Evolutionary conservation across 23 tunicate species (phyloP).

Genomic region (Styela clava): DNA sequence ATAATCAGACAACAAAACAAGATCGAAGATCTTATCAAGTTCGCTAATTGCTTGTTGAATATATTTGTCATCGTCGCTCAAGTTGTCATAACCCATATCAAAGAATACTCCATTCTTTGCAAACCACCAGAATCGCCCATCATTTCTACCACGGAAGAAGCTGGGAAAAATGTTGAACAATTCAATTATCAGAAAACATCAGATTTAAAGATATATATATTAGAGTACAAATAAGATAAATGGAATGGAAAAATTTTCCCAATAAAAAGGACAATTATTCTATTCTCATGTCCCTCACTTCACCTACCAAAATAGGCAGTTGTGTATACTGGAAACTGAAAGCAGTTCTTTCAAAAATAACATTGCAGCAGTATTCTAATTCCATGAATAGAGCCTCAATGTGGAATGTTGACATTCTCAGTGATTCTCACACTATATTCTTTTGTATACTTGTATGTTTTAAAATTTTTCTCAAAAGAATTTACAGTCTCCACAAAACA

Average conservation of each 20-base stretch:
- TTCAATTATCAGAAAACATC: not conserved
- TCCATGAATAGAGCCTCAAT: no score
- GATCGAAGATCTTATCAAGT: conserved; percentile 40
- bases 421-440: no score
- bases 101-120: conserved; percentile 57
- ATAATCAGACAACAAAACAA: conserved; percentile 64
- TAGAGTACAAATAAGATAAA: no score
- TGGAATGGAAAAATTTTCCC: not conserved
- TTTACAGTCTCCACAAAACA: not conserved
- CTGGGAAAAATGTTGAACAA: conserved; percentile 23
- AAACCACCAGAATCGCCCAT: conserved; percentile 72
- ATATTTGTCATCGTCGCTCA: conserved; percentile 46
- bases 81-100: conserved; percentile 78
- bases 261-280: no score
- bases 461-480: not conserved
- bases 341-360: no score
- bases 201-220: not conserved
- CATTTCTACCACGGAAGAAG: conserved; percentile 34
- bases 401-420: no score
- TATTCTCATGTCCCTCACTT: no score
- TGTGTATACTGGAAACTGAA: no score
- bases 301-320: no score
- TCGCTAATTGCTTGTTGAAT: conserved; percentile 41
- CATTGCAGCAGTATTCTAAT: no score
- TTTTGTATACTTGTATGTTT: not conserved